Evolutionary conservation across 2,888 invertebrate species (phyloP).

Genomic region (Limnephilus rhombicus): DNA sequence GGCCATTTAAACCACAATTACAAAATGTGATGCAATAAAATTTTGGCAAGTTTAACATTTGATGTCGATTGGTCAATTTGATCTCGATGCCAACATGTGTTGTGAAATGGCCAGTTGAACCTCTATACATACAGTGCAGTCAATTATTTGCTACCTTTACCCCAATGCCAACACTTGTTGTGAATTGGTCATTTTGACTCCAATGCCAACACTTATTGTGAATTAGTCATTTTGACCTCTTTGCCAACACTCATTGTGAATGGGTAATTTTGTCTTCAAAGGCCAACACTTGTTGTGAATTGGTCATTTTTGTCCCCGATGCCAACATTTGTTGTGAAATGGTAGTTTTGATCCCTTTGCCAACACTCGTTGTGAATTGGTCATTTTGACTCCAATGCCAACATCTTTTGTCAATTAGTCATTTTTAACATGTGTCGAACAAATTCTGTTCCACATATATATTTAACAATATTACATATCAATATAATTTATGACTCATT

Average conservation of each 20-base stretch:
- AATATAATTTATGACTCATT: too few species aligned
- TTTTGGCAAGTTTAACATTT: neutral
- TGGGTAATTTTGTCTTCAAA: too few species aligned
- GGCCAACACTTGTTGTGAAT: too few species aligned
- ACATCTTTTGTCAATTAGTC: too few species aligned
- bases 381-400: too few species aligned
- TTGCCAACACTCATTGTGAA: too few species aligned
- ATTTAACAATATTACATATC: neutral
- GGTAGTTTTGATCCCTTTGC: neutral
- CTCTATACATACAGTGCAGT: neutral
- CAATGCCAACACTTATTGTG: too few species aligned
- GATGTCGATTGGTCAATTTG: neutral
- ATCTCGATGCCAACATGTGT: neutral
- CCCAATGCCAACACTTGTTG: neutral
- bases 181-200: neutral
- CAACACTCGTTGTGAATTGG: too few species aligned
- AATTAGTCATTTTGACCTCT: too few species aligned
- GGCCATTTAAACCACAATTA: neutral
- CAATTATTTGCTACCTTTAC: neutral
- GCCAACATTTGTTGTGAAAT: too few species aligned
- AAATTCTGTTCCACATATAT: neutral
- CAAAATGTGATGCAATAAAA: neutral
- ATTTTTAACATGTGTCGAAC: neutral
- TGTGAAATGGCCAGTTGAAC: neutral
- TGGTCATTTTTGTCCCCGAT: too few species aligned